Evolutionary conservation across 1,140 invertebrate species (phyloP), one percentile per base, ranked within the genome.

Genomic region (Marisa cornuarietis): DNA sequence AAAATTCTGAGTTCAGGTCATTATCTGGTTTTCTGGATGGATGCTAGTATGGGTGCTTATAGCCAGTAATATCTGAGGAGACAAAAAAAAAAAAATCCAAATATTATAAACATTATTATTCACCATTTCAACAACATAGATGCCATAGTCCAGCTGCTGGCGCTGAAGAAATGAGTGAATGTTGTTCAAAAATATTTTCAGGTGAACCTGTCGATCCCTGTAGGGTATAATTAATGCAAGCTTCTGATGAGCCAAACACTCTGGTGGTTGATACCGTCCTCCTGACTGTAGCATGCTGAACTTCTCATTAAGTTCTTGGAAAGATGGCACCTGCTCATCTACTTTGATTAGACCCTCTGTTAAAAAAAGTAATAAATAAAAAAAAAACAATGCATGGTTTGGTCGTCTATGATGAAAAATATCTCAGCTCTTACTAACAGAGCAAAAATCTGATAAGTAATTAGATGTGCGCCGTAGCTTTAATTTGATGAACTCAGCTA

Each of bases 141-240:
- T 87, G 42, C 79, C 78, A 80, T 88, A 89, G 22, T 89, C 87
- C 2, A 88, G 69, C 76, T 87, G 82, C 76, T 89, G 88, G 31
- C 74, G 80, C 65, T 82, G 81, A 61, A 89, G 79, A 72, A 89
- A 84, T 5, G 83, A 83, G 79, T 89, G 88, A 11, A 89, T 85
- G 72, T 89, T 83, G 24, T 82, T 72, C 8, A 89, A 72, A 79
- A 89, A 88, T 74, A 86, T 84, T 76, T 84, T 85, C 58, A 89
- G 79, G 82, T 89, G 87, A 42, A 74, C 82, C 26, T 85, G 83
- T 79, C 88, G 71, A 71, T 88, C 83, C 78, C 88, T 83, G 79
- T 85, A 89, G 2, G 87, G 87, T n/a, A 89, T 80, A 13, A 89
- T 81, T 8, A 89, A 79, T n/a, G 87, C 87, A 26, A 89, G 81